These are phyloP conservation scores for Toxotes jaculatrix DNA, from an alignment of 2,113 vertebrate genomes.

Conservation along the genomic window DNA sequence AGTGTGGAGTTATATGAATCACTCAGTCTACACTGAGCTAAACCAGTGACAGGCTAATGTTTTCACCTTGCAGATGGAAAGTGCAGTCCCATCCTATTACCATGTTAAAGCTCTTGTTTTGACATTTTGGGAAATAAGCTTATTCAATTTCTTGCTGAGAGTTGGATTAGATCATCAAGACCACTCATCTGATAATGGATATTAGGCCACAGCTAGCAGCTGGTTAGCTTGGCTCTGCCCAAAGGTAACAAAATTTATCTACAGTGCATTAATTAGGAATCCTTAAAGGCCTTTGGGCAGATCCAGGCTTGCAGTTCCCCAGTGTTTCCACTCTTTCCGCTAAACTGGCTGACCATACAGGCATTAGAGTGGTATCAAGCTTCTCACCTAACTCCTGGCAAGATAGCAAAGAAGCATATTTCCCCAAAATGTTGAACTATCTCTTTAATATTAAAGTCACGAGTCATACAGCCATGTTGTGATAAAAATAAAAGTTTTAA, in stretches of 20 bases:
- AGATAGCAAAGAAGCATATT: background rate
- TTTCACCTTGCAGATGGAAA: background rate
- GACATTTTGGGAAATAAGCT: background rate
- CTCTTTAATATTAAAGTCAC: conserved; percentile 34
- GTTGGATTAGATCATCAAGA: background rate
- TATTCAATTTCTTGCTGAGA: background rate
- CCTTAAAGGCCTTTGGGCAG: background rate
- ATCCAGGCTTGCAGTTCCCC: background rate
- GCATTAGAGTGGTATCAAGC: fast-evolving
- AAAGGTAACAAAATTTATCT: background rate
- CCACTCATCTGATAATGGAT: background rate
- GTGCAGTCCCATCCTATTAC: background rate
- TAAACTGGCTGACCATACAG: background rate
- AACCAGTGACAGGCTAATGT: background rate
- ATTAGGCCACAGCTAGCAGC: background rate
- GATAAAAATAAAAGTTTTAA: conserved; percentile 85
- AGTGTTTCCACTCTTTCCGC: background rate
- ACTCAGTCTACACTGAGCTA: background rate
- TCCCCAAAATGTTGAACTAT: background rate
- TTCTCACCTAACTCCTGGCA: background rate
- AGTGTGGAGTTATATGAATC: background rate
- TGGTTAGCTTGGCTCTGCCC: background rate
- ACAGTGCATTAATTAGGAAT: background rate
- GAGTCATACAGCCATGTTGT: conserved; percentile 67
- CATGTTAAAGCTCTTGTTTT: background rate